Percentiles rank a stretch among this genome's conserved stretches.
These are phyloP conservation scores for Cichladusa arquata DNA, from an alignment of 2,113 vertebrate genomes.

Conservation along the genomic window DNA sequence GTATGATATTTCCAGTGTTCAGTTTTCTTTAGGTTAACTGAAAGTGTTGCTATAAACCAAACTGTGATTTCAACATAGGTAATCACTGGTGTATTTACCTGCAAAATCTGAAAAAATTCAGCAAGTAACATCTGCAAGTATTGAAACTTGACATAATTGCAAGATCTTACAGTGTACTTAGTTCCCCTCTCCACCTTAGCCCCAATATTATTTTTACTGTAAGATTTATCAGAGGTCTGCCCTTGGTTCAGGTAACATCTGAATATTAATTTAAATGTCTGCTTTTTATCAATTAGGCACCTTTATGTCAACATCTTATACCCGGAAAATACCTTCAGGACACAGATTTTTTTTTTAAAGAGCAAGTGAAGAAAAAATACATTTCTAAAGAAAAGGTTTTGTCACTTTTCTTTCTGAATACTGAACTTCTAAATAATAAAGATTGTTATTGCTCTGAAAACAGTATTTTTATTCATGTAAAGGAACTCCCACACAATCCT, in stretches of 20 bases:
- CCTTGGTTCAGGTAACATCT: not conserved
- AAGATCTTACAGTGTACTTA: not conserved
- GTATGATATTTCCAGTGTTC: not conserved
- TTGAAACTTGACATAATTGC: not conserved
- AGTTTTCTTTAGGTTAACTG: not conserved
- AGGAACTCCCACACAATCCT: not conserved
- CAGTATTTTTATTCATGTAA: conserved; percentile 7
- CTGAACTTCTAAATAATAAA: not conserved
- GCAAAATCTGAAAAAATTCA: not conserved
- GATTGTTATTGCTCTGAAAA: not conserved
- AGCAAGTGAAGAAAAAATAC: conserved; percentile 7
- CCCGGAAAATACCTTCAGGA: conserved; percentile 27
- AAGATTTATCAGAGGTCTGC: not conserved
- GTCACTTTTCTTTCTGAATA: not conserved
- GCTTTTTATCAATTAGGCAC: not conserved
- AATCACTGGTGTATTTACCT: not conserved
- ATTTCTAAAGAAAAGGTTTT: not conserved
- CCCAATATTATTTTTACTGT: not conserved
- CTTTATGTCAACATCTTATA: conserved; percentile 31
- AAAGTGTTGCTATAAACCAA: not conserved
- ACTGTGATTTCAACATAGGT: not conserved
- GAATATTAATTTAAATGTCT: conserved; percentile 7
- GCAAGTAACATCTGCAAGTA: not conserved
- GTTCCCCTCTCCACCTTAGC: fast-evolving
- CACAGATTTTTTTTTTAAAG: conserved; percentile 22